A percentile compares a stretch with the other conserved stretches of the same genome.
phyloP scores from a whole-genome alignment of 2,113 vertebrate genomes.

The Trochalopteron elliotii region DNA sequence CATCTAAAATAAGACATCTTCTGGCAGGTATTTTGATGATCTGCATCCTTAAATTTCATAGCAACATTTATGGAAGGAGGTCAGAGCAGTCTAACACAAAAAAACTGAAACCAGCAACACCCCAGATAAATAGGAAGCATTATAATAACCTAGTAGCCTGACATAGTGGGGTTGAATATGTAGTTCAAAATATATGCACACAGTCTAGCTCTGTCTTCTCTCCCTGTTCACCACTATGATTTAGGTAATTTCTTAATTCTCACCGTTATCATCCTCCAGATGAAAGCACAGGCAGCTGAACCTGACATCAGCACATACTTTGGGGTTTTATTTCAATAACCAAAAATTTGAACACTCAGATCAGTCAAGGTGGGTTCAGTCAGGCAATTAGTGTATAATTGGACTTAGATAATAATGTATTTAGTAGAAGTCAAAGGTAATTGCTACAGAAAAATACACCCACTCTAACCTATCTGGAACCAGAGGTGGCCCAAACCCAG shows the following conservation, averaged over 20 bases:
- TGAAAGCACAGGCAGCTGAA: not conserved
- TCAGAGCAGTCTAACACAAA: not conserved
- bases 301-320: conserved; percentile 25
- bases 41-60: not conserved
- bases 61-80: not conserved
- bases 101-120: not conserved
- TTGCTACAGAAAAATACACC: not conserved
- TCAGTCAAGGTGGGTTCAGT: conserved; percentile 4
- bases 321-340: conserved; percentile 30
- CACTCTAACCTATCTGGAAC: not conserved
- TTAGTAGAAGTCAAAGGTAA: not conserved
- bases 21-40: not conserved
- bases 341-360: conserved; percentile 40
- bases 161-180: not conserved
- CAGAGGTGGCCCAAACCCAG: not conserved
- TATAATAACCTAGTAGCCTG: not conserved
- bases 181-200: not conserved
- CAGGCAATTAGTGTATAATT: conserved; percentile 45
- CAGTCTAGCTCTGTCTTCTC: not conserved
- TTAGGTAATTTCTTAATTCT: not conserved
- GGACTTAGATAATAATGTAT: conserved; percentile 10
- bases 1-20: not conserved
- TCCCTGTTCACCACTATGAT: not conserved
- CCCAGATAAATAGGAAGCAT: not conserved
- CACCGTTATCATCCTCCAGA: not conserved